Conservation (phyloP, 2,888 invertebrate species). For the Drosophila nr. fundita region DNA sequence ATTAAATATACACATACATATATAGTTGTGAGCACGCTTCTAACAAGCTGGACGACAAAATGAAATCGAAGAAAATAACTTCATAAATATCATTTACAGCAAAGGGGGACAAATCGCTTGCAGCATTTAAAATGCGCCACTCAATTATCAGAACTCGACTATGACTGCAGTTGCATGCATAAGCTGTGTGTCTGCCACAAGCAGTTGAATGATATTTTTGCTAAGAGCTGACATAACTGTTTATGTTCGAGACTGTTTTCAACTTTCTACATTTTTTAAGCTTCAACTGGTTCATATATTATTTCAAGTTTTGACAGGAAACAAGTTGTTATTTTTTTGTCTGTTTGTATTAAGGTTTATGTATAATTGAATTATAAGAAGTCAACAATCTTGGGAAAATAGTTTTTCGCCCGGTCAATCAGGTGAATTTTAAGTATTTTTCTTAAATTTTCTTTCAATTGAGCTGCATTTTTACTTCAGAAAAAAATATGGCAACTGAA, state of each 20-base stretch:
- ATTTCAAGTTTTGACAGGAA: background rate
- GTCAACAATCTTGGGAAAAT: background rate
- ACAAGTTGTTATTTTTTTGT: background rate
- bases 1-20: conserved; percentile 2
- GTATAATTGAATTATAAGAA: background rate
- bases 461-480: background rate
- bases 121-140: background rate
- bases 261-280: background rate
- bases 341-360: background rate
- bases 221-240: background rate
- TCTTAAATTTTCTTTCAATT: background rate
- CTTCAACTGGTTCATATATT: background rate
- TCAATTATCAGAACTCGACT: background rate
- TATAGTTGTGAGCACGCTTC: conserved; percentile 8
- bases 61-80: background rate
- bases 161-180: background rate
- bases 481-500: background rate
- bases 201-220: background rate
- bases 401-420: background rate
- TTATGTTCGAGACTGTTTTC: background rate
- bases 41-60: conserved; percentile 6
- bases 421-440: background rate
- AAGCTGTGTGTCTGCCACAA: background rate
- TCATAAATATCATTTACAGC: conserved; percentile 18
- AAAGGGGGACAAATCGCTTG: background rate